phyloP scores from a whole-genome alignment of 2,888 invertebrate species.

The Ormyrus pomaceus region DNA sequence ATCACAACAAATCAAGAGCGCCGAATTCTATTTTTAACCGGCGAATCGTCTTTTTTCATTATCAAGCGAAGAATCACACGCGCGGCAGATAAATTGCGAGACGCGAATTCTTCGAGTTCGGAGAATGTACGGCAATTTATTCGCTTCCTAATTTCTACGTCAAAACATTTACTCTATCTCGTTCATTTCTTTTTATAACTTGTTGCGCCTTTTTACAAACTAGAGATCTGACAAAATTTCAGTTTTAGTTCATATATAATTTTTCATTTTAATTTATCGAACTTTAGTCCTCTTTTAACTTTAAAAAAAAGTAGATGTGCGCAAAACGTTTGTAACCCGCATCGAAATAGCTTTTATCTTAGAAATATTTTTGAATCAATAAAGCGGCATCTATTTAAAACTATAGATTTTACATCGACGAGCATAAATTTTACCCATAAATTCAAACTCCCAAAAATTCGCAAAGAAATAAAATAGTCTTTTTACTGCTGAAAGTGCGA shows the following conservation, averaged over 20 bases:
- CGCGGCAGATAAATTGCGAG: conserved; percentile 1
- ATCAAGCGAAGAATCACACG: conserved; percentile 6
- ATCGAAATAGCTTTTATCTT: background rate
- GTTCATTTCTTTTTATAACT: background rate
- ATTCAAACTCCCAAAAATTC: too few species aligned
- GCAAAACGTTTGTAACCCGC: background rate
- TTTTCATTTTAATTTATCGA: too few species aligned
- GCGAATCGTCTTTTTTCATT: conserved; percentile 12
- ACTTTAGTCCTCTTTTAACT: too few species aligned
- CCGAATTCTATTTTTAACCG: conserved; percentile 37
- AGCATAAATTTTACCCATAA: too few species aligned
- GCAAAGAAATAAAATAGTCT: too few species aligned
- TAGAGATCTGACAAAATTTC: too few species aligned
- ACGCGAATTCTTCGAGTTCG: background rate
- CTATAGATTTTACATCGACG: too few species aligned
- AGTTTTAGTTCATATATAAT: too few species aligned
- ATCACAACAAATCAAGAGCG: conserved; percentile 27
- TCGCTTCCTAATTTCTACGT: background rate
- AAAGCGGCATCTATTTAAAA: too few species aligned
- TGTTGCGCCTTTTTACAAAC: background rate
- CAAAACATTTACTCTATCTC: conserved; percentile 20
- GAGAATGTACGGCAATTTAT: background rate
- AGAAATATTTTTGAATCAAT: background rate
- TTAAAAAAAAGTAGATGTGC: background rate
- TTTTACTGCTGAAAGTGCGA: too few species aligned